These are phyloP conservation scores for Engraulis encrasicolus DNA, from an alignment of 2,113 vertebrate genomes.

Conservation along the genomic window DNA sequence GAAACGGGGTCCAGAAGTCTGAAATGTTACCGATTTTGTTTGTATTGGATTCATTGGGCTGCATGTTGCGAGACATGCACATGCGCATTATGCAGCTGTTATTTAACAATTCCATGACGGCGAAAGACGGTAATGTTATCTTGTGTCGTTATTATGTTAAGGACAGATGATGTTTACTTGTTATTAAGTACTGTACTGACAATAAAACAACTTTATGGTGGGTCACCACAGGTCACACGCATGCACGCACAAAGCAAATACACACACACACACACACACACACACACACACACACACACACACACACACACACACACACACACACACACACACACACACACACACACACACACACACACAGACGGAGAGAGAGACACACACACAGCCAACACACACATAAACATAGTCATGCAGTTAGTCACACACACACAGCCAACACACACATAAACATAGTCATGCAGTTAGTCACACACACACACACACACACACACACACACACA, in stretches of 20 bases:
- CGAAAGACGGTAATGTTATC: not conserved
- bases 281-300: conserved; percentile 30
- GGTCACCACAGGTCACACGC: not conserved
- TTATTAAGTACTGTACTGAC: conserved; percentile 14
- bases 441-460: not conserved
- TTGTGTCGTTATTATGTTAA: conserved; percentile 24
- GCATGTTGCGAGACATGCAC: too few species aligned
- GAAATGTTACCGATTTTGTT: too few species aligned
- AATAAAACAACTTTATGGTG: conserved; percentile 44
- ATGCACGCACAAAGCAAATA: conserved; percentile 17
- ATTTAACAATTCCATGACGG: not conserved
- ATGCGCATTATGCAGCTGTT: too few species aligned
- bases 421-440: not conserved
- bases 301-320: conserved; percentile 49
- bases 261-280: not conserved
- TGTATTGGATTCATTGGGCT: too few species aligned
- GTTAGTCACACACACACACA: conserved; percentile 36
- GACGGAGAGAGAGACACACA: too few species aligned
- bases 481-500: conserved; percentile 37
- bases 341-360: too few species aligned
- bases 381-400: conserved; percentile 31
- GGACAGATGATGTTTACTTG: not conserved
- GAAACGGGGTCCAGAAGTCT: too few species aligned
- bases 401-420: conserved; percentile 23
- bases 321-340: conserved; percentile 45